A percentile compares a stretch with the other conserved stretches of the same genome.
phyloP scores from a whole-genome alignment of 2,888 invertebrate species.

The Dynastes grantii region DNA sequence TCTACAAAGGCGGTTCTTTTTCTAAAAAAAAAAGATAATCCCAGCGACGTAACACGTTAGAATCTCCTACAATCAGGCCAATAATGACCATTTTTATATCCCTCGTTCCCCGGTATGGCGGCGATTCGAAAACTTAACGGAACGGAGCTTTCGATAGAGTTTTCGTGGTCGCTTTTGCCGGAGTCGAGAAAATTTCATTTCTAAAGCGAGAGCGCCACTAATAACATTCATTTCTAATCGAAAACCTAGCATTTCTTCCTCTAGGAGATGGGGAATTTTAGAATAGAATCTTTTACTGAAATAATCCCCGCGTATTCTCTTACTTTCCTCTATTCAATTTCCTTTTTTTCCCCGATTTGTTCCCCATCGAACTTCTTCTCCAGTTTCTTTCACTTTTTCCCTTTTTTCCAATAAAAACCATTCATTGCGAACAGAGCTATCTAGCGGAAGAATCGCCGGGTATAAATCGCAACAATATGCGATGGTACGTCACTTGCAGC shows the following conservation, averaged over 20 bases:
- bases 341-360: neutral
- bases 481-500: slow-evolving; percentile 23
- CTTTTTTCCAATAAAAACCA: neutral
- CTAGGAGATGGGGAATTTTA: slow-evolving; percentile 6
- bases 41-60: neutral
- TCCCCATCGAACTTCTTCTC: neutral
- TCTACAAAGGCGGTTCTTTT: neutral
- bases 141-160: neutral
- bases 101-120: neutral
- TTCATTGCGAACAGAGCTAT: neutral
- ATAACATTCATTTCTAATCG: slow-evolving; percentile 41
- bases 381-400: neutral
- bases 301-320: neutral
- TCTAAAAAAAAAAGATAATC: slow-evolving; percentile 12
- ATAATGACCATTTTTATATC: slow-evolving; percentile 37
- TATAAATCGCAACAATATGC: slow-evolving; percentile 21
- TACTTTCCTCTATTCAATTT: neutral
- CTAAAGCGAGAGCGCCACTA: slow-evolving; percentile 19
- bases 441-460: neutral
- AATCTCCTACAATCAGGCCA: slow-evolving; percentile 22
- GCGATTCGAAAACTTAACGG: slow-evolving; percentile 9
- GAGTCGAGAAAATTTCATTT: slow-evolving; percentile 27
- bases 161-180: slow-evolving; percentile 1
- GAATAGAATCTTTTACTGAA: slow-evolving; percentile 13
- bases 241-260: slow-evolving; percentile 28